Base-by-base conservation (phyloP, 30 jellyfish, hydroid and myxozoan genomes). In the Aurelia coerulea region DNA sequence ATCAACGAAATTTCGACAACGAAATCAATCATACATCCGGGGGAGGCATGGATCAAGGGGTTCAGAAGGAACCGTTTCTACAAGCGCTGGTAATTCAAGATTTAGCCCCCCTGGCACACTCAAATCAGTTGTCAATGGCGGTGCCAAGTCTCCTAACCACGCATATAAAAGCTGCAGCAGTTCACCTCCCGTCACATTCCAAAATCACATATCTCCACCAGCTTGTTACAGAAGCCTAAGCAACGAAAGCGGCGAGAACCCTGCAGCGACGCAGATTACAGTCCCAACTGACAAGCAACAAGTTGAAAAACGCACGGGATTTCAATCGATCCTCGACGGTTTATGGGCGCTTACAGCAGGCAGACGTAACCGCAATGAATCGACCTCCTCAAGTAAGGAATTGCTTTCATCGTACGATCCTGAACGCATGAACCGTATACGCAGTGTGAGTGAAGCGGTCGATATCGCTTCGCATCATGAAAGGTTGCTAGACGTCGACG, bases 361-460 rank as follows among this genome's bases (percentile, higher is more conserved):
- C 13, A 73, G 85, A 54, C 31, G 93, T 19, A 84, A 84, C 81
- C 87, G 93, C 65, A 84, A 84, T 69, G 93, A 73, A 34, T 84
- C 93, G 18, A 84, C 93, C 58, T 84, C 93, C 19, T 84, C 93
- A 13, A 84, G 77, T 49, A 84, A 84, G n/a, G 93, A 84, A 51
- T 81, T 84, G 51, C 46, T 84, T n/a, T 84, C 93, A 2, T 84
- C 93, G 19, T 84, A 71, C 68, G 93, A 84, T 50, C 87, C 89
- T 0, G 97, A 89, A 4, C 60, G 62, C 37, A 79, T 71, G 67
- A 64, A 62, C 39, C 62, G 97, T 17, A 78, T 69, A 31, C 92
- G 97, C 15, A 89, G 97, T 59, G 92, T 89, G 56, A 89, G 97
- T 37, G 97, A 89, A 67, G 97, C 92, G 14, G 89, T 89, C 9